Percentiles rank a stretch among this genome's conserved stretches.
phyloP scores from a whole-genome alignment of 2,797 vertebrate species.

The Danionella dracula region DNA sequence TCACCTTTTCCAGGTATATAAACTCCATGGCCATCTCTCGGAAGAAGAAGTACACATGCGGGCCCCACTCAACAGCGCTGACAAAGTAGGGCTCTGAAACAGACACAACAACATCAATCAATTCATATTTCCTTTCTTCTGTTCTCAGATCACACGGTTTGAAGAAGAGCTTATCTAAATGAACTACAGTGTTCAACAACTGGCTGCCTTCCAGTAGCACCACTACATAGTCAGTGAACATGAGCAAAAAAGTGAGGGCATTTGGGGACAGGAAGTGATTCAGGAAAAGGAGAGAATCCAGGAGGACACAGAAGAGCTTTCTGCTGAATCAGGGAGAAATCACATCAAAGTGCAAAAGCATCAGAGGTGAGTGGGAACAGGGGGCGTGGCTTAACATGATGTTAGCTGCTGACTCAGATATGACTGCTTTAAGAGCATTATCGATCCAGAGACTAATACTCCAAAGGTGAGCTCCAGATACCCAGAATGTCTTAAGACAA shows the following conservation, averaged over 20 bases:
- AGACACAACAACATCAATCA: neutral
- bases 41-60: slow-evolving; percentile 97
- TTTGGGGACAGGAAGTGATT: slow-evolving; percentile 1
- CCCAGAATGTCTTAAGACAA: neutral
- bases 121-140: neutral
- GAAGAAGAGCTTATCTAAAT: neutral
- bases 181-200: neutral
- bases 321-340: slow-evolving; percentile 8
- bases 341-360: neutral
- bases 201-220: neutral
- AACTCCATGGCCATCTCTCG: slow-evolving; percentile 96
- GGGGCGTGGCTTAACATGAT: neutral
- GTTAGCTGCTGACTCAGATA: slow-evolving; percentile 14
- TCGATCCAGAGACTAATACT: slow-evolving; percentile 1
- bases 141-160: neutral
- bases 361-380: neutral
- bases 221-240: neutral
- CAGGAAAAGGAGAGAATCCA: too few species aligned
- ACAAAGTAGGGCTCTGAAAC: slow-evolving; percentile 87
- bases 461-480: neutral
- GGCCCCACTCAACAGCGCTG: slow-evolving; percentile 87
- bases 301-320: slow-evolving; percentile 3
- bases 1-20: slow-evolving; percentile 94
- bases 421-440: neutral
- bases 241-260: neutral